A percentile compares a stretch with the other conserved stretches of the same genome.
phyloP scores from a whole-genome alignment of 2,888 invertebrate species.

The Cosmia trapezina region DNA sequence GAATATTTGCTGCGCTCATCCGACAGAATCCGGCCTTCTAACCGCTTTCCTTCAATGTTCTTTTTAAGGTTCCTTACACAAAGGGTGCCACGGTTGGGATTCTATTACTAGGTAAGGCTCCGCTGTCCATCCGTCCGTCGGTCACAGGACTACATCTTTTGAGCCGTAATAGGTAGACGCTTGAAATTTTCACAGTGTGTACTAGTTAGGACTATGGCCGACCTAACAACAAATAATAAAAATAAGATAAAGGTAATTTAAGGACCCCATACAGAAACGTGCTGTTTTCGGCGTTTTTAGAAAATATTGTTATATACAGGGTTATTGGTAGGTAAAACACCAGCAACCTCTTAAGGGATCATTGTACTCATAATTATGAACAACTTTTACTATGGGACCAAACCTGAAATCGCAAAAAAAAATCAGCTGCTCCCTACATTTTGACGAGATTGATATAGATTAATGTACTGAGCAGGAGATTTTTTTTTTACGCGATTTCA shows the following conservation, averaged over 20 bases:
- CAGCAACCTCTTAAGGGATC: too few relatives aligned
- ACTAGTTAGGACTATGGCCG: background rate
- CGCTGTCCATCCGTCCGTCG: background rate
- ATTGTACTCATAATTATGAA: too few relatives aligned
- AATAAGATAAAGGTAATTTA: background rate
- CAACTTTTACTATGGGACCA: too few relatives aligned
- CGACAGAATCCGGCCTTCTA: slow-evolving; percentile 39
- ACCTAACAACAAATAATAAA: background rate
- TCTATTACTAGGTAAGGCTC: background rate
- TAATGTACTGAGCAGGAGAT: too few relatives aligned
- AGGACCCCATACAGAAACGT: background rate
- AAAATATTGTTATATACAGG: too few relatives aligned
- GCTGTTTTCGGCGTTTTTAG: too few relatives aligned
- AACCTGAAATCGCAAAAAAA: too few relatives aligned
- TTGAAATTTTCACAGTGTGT: background rate
- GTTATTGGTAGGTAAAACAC: too few relatives aligned
- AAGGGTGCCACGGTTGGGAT: background rate
- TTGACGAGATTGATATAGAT: too few relatives aligned
- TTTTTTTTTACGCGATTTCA: too few relatives aligned
- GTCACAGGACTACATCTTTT: background rate
- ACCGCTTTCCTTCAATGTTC: slow-evolving; percentile 55
- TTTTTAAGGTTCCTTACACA: slow-evolving; percentile 14
- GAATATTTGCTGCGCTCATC: slow-evolving; percentile 70
- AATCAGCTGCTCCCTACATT: too few relatives aligned
- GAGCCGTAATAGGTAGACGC: background rate